Evolutionary conservation across 2,888 invertebrate genomes (phyloP).

Genomic region (Cephus spinipes): DNA sequence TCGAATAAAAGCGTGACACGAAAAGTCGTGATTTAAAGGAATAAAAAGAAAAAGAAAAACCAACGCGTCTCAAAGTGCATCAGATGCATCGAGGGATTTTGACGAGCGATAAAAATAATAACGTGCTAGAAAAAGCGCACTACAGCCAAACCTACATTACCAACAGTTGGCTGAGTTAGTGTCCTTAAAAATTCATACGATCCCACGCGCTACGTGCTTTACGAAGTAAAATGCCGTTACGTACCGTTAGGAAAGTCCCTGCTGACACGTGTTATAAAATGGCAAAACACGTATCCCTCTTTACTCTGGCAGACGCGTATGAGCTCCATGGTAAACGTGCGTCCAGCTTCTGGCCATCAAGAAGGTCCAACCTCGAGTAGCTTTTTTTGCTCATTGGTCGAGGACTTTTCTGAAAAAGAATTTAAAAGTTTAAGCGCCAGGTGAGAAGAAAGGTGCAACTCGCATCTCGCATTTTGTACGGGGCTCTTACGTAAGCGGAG

Average conservation of each 20-base stretch:
- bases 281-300: background rate
- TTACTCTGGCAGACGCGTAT: background rate
- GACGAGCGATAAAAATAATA: background rate
- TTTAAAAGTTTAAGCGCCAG: background rate
- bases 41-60: background rate
- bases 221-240: slow-evolving; percentile 19
- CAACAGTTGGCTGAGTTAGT: slow-evolving; percentile 50
- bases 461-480: background rate
- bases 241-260: background rate
- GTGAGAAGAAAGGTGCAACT: background rate
- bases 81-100: background rate
- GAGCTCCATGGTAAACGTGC: background rate
- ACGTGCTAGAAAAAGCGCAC: background rate
- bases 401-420: background rate
- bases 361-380: background rate
- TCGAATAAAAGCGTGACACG: background rate
- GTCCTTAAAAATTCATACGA: slow-evolving; percentile 50
- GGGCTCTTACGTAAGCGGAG: background rate
- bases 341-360: background rate
- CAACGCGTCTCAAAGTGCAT: background rate
- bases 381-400: background rate
- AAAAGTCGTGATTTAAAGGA: background rate
- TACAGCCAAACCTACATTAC: slow-evolving; percentile 14
- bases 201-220: slow-evolving; percentile 42
- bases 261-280: background rate